Evolutionary conservation across 2,888 invertebrate genomes (phyloP).

Genomic region (Eristalis intricaria): DNA sequence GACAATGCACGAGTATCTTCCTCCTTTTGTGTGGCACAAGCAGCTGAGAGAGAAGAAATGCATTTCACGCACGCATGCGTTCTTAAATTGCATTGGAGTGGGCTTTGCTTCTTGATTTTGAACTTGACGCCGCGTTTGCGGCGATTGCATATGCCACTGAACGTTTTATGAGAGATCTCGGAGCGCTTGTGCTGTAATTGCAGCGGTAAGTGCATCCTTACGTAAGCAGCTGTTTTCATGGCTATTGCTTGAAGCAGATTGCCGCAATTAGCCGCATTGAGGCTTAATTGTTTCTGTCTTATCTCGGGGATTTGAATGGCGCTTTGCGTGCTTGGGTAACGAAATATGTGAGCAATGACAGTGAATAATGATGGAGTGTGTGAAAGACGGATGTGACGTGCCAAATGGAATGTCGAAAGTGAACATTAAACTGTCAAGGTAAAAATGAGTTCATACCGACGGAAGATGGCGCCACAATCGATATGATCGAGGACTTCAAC

Average conservation of each 20-base stretch:
- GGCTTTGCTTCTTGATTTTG: slow-evolving; percentile 33
- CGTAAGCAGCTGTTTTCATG: slow-evolving; percentile 11
- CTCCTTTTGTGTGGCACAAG: slow-evolving; percentile 11
- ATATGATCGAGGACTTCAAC: no score
- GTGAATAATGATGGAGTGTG: neutral
- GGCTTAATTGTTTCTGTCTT: neutral
- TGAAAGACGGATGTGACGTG: neutral
- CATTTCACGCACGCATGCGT: slow-evolving; percentile 70
- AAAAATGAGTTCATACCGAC: no score
- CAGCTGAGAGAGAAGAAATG: slow-evolving; percentile 41
- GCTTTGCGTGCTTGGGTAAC: neutral
- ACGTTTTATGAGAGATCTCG: neutral
- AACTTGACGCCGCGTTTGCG: slow-evolving; percentile 25
- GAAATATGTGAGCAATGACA: neutral
- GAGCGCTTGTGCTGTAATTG: neutral
- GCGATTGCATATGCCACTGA: neutral
- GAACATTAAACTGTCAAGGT: no score
- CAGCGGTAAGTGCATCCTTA: slow-evolving; percentile 1
- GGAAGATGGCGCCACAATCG: no score
- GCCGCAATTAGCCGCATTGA: slow-evolving; percentile 13
- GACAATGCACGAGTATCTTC: slow-evolving; percentile 7
- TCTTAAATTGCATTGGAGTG: slow-evolving; percentile 44
- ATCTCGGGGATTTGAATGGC: slow-evolving; percentile 1
- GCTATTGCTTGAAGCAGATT: slow-evolving; percentile 5
- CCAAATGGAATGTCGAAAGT: no score